phyloP scores from a whole-genome alignment of 2,888 invertebrate species.

The Parnassius apollo region DNA sequence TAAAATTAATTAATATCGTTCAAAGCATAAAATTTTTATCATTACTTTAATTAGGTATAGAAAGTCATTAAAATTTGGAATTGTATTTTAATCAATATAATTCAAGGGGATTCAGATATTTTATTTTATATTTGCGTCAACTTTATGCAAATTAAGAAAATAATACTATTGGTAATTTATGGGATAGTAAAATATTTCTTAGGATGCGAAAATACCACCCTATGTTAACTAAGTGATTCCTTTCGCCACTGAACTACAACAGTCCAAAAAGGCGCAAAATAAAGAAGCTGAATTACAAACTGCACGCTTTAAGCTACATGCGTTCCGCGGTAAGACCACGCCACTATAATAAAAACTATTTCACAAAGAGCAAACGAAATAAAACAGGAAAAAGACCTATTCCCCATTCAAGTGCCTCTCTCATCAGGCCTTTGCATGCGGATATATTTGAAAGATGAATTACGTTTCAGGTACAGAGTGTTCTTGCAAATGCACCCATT shows the following conservation, averaged over 20 bases:
- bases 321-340: slow-evolving; percentile 14
- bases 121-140: too few species aligned
- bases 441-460: slow-evolving; percentile 27
- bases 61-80: too few species aligned
- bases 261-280: slow-evolving; percentile 11
- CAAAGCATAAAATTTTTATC: too few species aligned
- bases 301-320: slow-evolving; percentile 10
- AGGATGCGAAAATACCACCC: too few species aligned
- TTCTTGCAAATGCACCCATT: slow-evolving; percentile 52
- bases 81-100: too few species aligned
- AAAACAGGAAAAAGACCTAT: slow-evolving; percentile 29
- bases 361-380: slow-evolving; percentile 25
- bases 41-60: too few species aligned
- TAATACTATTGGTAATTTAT: too few species aligned
- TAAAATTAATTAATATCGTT: too few species aligned
- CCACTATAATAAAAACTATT: slow-evolving; percentile 26
- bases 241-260: not conserved
- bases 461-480: slow-evolving; percentile 23
- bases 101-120: too few species aligned
- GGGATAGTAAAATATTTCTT: too few species aligned
- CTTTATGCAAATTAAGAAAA: too few species aligned
- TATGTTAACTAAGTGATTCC: not conserved
- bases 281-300: slow-evolving; percentile 4
- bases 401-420: slow-evolving; percentile 30
- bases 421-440: slow-evolving; percentile 26